Percentiles rank a stretch among this genome's conserved stretches.
phyloP scores from a whole-genome alignment of 2,113 vertebrate species.

The Gorsachius goisagi region DNA sequence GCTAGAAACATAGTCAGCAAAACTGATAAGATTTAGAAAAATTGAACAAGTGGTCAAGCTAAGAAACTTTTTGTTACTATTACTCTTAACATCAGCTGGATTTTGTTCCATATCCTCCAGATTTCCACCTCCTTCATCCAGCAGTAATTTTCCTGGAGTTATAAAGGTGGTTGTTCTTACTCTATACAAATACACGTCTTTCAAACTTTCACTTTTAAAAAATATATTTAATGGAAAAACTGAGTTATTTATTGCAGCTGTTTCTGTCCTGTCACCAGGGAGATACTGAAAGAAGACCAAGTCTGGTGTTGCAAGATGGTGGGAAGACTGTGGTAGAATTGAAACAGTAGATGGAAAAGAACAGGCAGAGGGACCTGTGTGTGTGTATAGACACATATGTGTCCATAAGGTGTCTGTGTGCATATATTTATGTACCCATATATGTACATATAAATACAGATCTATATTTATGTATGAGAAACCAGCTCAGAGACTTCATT shows the following conservation, averaged over 20 bases:
- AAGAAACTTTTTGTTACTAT: not conserved
- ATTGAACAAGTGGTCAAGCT: not conserved
- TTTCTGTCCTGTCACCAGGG: slow-evolving; percentile 42
- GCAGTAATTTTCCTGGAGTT: slow-evolving; percentile 23
- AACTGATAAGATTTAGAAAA: not conserved
- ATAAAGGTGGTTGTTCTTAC: not conserved
- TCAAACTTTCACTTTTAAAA: slow-evolving; percentile 18
- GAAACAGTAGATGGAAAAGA: not conserved
- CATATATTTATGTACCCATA: too few relatives aligned
- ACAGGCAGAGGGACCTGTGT: not conserved
- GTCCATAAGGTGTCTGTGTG: not conserved
- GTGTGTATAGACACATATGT: not conserved
- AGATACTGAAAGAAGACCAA: not conserved
- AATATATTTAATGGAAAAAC: slow-evolving; percentile 23
- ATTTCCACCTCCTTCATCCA: not conserved
- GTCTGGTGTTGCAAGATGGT: not conserved
- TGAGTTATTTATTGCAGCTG: slow-evolving; percentile 33
- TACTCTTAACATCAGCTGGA: not conserved
- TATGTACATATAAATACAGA: not conserved
- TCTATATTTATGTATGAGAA: not conserved
- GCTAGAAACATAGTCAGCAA: not conserved
- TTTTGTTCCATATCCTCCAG: not conserved
- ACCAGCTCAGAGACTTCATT: not conserved
- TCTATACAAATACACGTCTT: slow-evolving; percentile 20
- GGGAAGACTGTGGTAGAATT: slow-evolving; percentile 13